phyloP scores from a whole-genome alignment of 2,797 vertebrate genomes.

The Clarias pachynema region DNA sequence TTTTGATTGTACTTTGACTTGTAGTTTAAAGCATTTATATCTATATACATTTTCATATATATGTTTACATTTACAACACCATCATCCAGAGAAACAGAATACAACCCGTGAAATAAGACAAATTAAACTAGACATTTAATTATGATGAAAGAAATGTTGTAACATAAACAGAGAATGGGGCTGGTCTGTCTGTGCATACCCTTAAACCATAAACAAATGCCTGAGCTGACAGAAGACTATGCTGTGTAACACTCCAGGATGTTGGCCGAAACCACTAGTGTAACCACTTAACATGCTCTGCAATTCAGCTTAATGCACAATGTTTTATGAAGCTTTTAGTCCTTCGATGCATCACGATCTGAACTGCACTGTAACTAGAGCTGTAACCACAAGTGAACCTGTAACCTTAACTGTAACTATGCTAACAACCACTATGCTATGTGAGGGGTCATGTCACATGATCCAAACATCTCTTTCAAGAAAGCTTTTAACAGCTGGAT shows the following conservation, averaged over 20 bases:
- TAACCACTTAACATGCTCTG: too few species aligned
- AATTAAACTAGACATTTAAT: background rate
- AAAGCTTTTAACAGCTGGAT: background rate
- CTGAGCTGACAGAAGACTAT: background rate
- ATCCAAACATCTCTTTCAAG: background rate
- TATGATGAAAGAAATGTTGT: background rate
- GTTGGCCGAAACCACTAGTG: background rate
- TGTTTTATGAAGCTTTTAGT: background rate
- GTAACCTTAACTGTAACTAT: background rate
- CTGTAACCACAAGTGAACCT: background rate
- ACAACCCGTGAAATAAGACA: background rate
- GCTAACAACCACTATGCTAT: background rate
- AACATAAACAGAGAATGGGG: background rate
- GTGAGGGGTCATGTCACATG: background rate
- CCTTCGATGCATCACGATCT: background rate
- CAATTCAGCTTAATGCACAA: background rate
- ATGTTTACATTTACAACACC: background rate
- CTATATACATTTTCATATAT: background rate
- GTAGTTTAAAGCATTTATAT: background rate
- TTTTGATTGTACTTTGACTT: background rate
- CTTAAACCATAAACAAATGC: too few species aligned
- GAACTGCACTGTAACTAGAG: background rate
- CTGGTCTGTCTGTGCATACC: too few species aligned
- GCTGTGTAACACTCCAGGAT: background rate
- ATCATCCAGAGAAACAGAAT: too few species aligned